Evolutionary conservation across 2,113 vertebrate species (phyloP), one percentile per base, ranked within the genome.

Genomic region (Tautogolabrus adspersus): DNA sequence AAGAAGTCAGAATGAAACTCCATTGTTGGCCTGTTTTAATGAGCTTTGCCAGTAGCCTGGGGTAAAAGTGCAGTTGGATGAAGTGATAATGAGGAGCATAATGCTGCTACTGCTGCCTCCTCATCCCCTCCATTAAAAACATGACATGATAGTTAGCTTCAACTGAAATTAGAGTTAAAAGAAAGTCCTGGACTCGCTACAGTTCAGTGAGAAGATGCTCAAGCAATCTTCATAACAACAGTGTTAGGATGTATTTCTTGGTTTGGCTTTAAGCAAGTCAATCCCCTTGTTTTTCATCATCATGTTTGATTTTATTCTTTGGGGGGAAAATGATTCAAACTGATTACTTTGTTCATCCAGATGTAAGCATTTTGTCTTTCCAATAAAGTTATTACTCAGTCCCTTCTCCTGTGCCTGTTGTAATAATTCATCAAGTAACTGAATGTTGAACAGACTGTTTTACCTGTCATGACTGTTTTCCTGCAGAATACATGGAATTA

Each of bases 1-100:
- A 79, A 61, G 67, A 22, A 79, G 49, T 21, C 49, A 52, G 46
- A 66, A 73, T 75, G 54, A 23, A 66, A 75, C 74, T 85, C 51
- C 78, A 70, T 82, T 81, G 81, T 82, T 79, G 83, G 76, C 64
- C 67, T 56, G 79, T 73, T 82, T 86, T 91, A 88, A 91, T 86
- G 84, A 88, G 86, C 82, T 75, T 83, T 72, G 73, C 80, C 78
- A 47, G 80, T 52, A 61, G 83, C 26, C 49, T 2, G 46, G 59
- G 79, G 83, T 81, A 82, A 80, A 79, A 84, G 79, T 70, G 75
- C 80, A 79, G 70, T 75, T 56, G 73, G 66, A 70, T 77, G 49
- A 64, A 74, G 59, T 76, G 71, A 82, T 87, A 88, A 90, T 79
- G 76, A 85, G 84, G 72, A 62, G 66, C 72, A 58, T 69, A 67